Base-by-base conservation (phyloP, 1,140 invertebrate genomes). In the Theocolax elegans region DNA sequence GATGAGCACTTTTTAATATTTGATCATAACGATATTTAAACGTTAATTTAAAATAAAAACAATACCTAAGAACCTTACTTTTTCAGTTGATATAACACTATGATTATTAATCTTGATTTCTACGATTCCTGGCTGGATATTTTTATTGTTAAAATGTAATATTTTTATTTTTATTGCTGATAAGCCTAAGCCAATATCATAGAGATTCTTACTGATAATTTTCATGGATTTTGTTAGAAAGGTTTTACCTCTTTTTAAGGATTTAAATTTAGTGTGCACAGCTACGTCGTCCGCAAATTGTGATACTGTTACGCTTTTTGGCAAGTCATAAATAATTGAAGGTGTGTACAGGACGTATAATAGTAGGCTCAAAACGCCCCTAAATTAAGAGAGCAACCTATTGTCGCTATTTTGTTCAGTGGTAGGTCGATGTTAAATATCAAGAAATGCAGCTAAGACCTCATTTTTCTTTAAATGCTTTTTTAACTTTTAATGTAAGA, bases 251-350 rank as follows among this genome's bases (percentile, higher is more conserved):
- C 10, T 51, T 23, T 21, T 19, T 4, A 53, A 1, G 13, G 27
- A 3, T 13, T 13, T 2, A 13, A 21, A n/a, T 17, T 51, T 64
- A 2, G n/a, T 15, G n/a, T 51, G 38, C 0, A 64, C 1, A 0
- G 46, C 62, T 1, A 53, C 53, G 15, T 64, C 62, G n/a, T 64
- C 62, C 1, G 62, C 62, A 64, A 51, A 64, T 17, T 53, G 3
- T 8, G 31, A 49, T 23, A 40, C 17, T 1, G 2, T 48, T 2
- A 63, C 17, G 3, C 8, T 15, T 17, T 29, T 31, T 7, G 60
- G 60, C 6, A 63, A 9, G 1, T 48, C n/a, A 3, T 17, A 3
- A 17, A n/a, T n/a, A n/a, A n/a, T n/a, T n/a, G n/a, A n/a, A n/a
- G 2, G 35, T 48, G 1, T 21, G 1, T 17, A 7, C n/a, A 3